Percentiles rank a stretch among this genome's conserved stretches.
phyloP scores from a whole-genome alignment of 2,888 invertebrate genomes.

The Hydroisotoma schaefferi region DNA sequence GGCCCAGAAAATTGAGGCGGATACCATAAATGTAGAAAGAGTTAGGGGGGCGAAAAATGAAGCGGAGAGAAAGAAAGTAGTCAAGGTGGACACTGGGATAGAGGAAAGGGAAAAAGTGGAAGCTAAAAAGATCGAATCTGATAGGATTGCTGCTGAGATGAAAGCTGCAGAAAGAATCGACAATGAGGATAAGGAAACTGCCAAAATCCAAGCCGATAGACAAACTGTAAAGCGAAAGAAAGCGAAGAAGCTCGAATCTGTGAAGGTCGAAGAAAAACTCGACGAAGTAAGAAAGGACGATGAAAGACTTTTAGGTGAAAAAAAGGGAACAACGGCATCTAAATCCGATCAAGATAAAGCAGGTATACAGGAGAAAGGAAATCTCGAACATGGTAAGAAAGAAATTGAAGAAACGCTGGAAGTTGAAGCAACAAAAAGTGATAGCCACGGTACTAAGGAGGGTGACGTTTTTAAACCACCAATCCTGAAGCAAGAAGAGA shows the following conservation, averaged over 20 bases:
- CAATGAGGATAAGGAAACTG: neutral
- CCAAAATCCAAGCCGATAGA: neutral
- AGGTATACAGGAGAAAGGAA: no score
- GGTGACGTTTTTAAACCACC: neutral
- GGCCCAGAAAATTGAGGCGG: no score
- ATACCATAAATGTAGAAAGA: no score
- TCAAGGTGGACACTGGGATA: neutral
- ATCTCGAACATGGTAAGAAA: no score
- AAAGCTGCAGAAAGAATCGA: constrained; percentile 1
- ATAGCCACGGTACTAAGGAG: neutral
- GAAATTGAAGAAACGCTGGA: neutral
- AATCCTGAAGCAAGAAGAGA: neutral
- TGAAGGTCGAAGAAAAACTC: constrained; percentile 16
- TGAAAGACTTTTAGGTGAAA: no score
- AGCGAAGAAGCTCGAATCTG: no score
- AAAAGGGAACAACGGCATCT: no score
- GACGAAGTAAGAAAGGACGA: neutral
- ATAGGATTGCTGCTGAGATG: neutral
- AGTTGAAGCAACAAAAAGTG: neutral
- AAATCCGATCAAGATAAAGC: no score
- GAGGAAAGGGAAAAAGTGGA: neutral
- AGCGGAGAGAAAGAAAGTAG: neutral
- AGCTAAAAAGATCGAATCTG: neutral
- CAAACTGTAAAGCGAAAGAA: neutral
- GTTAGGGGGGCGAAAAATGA: no score